Evolutionary conservation across 2,888 invertebrate genomes (phyloP), one percentile per base, ranked within the genome.

Genomic region (Petrolisthes manimaculis): DNA sequence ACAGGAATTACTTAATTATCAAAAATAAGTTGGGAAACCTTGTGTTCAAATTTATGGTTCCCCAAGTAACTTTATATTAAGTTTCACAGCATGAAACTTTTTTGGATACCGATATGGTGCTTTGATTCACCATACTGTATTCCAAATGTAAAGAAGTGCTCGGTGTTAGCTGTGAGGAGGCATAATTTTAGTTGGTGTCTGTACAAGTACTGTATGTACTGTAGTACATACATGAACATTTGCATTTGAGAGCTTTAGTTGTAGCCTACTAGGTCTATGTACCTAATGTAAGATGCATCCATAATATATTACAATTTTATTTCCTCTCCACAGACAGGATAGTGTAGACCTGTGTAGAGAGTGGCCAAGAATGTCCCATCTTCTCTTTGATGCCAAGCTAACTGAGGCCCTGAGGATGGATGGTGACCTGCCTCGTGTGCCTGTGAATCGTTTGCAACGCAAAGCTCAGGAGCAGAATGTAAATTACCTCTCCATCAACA

Each of bases 391-490:
- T 71, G 88, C 90, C 53, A 85, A 90, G 5, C 78, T 90, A 3
- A 80, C 5, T n/a, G 90, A 90, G 21, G 86, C 85, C 18, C 67
- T 90, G 18, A 88, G 80, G 80, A 88, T 88, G 88, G 90, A 90
- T 18, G 86, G 88, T 4, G 88, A 90, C 18, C 37, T 90, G 67
- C 37, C 84, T n/a, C 83, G 81, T 21, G 89, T 80, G 12, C 89
- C 89, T 6, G 61, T 56, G 3, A 83, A 89, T 0, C 71, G 91
- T 14, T 91, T 90, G 91, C 91, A 91, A 74, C 79, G 89, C 69
- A 89, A 90, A 80, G 91, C 90, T 4, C 82, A 78, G 75, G 91
- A 91, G 51, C 89, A 89, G 21, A 90, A 90, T 4, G 78, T 91
- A 12, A 61, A 83, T 3, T 53, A 77, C 6, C 83, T 89, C 24